Base-by-base conservation (phyloP, 92 coral and sea anemone genomes). In the Epizoanthus fatuus region DNA sequence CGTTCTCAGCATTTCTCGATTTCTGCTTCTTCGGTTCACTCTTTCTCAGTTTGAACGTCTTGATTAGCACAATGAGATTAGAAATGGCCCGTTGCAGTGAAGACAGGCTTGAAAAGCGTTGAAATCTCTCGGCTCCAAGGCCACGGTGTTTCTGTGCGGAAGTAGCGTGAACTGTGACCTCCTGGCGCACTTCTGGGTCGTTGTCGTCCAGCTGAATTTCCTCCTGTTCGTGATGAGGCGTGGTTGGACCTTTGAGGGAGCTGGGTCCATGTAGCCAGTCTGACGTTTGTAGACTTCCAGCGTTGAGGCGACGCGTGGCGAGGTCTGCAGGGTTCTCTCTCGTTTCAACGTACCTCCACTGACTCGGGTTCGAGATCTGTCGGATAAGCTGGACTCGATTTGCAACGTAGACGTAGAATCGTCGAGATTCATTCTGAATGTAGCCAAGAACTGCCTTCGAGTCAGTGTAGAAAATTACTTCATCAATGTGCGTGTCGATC, bases 131-230 rank as follows among this genome's bases (percentile, higher is more conserved):
- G 38, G 65, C 78, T 62, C 70, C 69, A 8, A 84, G 35, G 35
- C 17, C 51, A 40, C 45, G 45, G 45, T 40, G 4, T 40, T 40
- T 40, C 45, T 40, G 45, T 40, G 73, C 10, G 12, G 14, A 52
- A 35, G 55, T 29, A 11, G 9, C 47, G 40, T 12, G 88, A 25
- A 47, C 52, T 3, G 63, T 16, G 15, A 39, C 20, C 44, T 89
- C 66, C 40, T 52, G 69, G 14, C 84, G 75, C 17, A 85, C 86
- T 39, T 90, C 90, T n/a, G 87, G 90, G 52, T 90, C 93, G 70
- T 80, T 66, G 29, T 59, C 1, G 66, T 59, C 66, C 0, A 59
- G 66, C 29, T 16, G 66, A 59, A 59, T 59, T 59, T 59, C 12
- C 29, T 59, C 66, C 66, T 59, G 66, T 22, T 22, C 66, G 7